These are phyloP conservation scores for Tenebrosternarchus preto DNA, from an alignment of 2,113 vertebrate genomes.

Conservation along the genomic window DNA sequence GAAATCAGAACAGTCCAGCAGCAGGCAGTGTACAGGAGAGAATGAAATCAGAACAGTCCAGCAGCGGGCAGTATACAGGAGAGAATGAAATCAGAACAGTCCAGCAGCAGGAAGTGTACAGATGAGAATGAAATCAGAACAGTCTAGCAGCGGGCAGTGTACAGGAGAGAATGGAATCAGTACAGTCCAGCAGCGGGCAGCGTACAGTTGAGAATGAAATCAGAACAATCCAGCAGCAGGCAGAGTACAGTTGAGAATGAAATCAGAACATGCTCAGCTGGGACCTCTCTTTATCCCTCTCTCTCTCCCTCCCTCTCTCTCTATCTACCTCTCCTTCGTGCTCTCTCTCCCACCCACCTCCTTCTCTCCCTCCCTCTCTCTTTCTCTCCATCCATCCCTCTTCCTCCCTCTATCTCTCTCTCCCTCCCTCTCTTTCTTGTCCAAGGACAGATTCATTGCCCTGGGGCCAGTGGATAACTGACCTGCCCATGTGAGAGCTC, in stretches of 20 bases:
- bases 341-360: not conserved
- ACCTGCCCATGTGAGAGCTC: constrained; percentile 32
- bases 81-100: not conserved
- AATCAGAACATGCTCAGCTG: not conserved
- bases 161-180: not conserved
- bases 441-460: constrained; percentile 32
- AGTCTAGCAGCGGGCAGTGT: no score
- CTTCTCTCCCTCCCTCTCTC: no score
- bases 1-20: no score
- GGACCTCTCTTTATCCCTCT: not conserved
- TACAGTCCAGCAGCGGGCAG: not conserved
- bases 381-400: not conserved
- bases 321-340: not conserved
- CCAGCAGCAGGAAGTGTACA: no score
- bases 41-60: no score
- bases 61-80: no score
- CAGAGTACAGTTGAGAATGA: no score
- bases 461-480: constrained; percentile 31
- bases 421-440: constrained; percentile 16
- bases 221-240: no score
- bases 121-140: no score
- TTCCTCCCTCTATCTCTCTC: not conserved
- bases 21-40: no score
- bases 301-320: no score
- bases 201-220: not conserved